Evolutionary conservation across 1,140 invertebrate genomes (phyloP).

Genomic region (Drosophila kanapiae): DNA sequence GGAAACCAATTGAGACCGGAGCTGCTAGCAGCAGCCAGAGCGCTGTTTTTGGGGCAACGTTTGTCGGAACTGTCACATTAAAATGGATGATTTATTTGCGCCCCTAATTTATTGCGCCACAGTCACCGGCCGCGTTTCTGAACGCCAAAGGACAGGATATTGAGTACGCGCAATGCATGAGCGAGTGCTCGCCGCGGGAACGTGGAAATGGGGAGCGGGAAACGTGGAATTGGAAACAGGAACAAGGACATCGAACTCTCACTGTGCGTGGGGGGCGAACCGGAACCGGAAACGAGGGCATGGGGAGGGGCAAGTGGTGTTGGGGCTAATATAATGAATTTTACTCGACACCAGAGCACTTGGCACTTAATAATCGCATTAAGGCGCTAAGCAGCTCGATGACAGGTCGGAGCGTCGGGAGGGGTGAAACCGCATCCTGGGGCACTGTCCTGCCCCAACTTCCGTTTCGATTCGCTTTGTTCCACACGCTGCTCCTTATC

Average conservation of each 20-base stretch:
- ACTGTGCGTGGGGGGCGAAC: too few relatives aligned
- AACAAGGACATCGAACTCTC: slow-evolving; percentile 41
- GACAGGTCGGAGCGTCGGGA: slow-evolving; percentile 38
- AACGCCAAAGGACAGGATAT: slow-evolving; percentile 58
- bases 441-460: slow-evolving; percentile 3
- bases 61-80: slow-evolving; percentile 84
- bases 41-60: slow-evolving; percentile 46
- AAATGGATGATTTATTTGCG: slow-evolving; percentile 84
- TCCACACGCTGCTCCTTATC: slow-evolving; percentile 55
- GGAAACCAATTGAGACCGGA: slow-evolving; percentile 22
- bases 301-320: slow-evolving; percentile 22
- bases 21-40: neutral
- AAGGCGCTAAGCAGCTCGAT: slow-evolving; percentile 74
- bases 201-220: slow-evolving; percentile 1
- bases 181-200: slow-evolving; percentile 43
- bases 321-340: slow-evolving; percentile 77
- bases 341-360: slow-evolving; percentile 74
- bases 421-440: slow-evolving; percentile 15
- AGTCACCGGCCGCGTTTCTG: slow-evolving; percentile 47
- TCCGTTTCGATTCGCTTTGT: slow-evolving; percentile 37
- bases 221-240: slow-evolving; percentile 22
- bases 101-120: slow-evolving; percentile 79
- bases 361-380: slow-evolving; percentile 83
- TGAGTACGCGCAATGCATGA: slow-evolving; percentile 80
- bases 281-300: slow-evolving; percentile 14